Evolutionary conservation across 2,888 invertebrate species (phyloP).

Genomic region (Drosophila mimica): DNA sequence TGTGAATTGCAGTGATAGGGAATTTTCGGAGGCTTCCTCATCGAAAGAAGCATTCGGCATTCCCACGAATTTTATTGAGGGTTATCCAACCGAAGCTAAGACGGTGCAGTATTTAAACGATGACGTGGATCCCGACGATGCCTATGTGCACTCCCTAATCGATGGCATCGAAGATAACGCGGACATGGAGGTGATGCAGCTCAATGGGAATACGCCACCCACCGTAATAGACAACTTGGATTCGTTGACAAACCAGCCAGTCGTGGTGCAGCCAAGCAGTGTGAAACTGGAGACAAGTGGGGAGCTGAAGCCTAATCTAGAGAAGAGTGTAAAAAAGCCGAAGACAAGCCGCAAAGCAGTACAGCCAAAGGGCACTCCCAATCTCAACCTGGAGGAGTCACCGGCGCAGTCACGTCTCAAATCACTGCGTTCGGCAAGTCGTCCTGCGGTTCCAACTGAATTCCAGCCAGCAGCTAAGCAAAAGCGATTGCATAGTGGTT

Average conservation of each 20-base stretch:
- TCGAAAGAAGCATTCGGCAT: neutral
- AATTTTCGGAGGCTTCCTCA: neutral
- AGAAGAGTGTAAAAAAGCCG: neutral
- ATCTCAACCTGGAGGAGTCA: neutral
- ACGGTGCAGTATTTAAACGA: neutral
- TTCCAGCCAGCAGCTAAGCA: neutral
- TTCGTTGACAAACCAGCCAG: neutral
- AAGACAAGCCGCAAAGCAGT: neutral
- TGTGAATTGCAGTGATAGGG: neutral
- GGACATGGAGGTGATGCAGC: neutral
- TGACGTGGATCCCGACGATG: too few relatives aligned
- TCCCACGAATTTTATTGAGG: neutral
- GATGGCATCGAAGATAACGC: neutral
- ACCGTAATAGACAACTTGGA: neutral
- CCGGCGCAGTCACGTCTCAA: neutral
- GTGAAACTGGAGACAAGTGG: neutral
- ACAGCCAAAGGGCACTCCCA: neutral
- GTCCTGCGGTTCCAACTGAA: neutral
- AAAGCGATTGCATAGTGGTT: neutral
- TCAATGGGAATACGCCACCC: neutral
- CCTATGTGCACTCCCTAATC: neutral
- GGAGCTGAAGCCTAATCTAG: neutral
- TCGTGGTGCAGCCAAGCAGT: neutral
- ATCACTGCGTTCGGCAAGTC: slow-evolving; percentile 22
- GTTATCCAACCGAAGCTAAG: neutral